These are phyloP conservation scores for Poeciliopsis turneri DNA, from an alignment of 2,797 vertebrate genomes.

Conservation along the genomic window DNA sequence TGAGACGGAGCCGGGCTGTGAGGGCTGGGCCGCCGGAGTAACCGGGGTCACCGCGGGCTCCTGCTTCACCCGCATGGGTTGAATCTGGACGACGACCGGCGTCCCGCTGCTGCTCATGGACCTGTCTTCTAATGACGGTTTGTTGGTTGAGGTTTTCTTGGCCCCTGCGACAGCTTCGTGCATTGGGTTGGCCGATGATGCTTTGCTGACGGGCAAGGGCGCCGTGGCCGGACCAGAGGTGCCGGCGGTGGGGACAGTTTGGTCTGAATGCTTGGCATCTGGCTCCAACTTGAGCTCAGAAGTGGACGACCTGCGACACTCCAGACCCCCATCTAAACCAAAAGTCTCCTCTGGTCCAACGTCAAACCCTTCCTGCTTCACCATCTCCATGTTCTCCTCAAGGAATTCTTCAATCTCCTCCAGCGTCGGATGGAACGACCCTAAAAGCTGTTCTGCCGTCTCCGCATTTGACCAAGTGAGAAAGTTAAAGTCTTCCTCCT, in stretches of 20 bases:
- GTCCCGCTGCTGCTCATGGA: slow-evolving; percentile 65
- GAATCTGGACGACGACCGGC: slow-evolving; percentile 90
- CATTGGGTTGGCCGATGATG: slow-evolving; percentile 43
- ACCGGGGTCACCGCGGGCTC: slow-evolving; percentile 66
- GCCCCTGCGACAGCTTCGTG: slow-evolving; percentile 42
- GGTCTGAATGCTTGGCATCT: slow-evolving; percentile 73
- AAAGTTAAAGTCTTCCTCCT: slow-evolving; percentile 88
- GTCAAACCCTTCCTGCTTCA: slow-evolving; percentile 79
- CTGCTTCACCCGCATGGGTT: slow-evolving; percentile 90
- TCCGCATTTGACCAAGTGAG: slow-evolving; percentile 83
- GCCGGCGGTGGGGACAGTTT: slow-evolving; percentile 72
- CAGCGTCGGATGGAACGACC: slow-evolving; percentile 92
- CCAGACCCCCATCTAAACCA: slow-evolving; percentile 69
- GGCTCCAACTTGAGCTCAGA: slow-evolving; percentile 44
- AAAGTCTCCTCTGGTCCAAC: slow-evolving; percentile 76
- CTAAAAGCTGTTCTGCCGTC: slow-evolving; percentile 79
- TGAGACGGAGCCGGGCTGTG: slow-evolving; percentile 71
- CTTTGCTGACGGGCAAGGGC: slow-evolving; percentile 73
- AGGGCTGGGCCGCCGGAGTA: slow-evolving; percentile 62
- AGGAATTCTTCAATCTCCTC: slow-evolving; percentile 98
- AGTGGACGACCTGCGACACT: slow-evolving; percentile 47
- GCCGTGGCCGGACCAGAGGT: slow-evolving; percentile 44
- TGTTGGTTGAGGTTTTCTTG: slow-evolving; percentile 64
- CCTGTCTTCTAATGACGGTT: slow-evolving; percentile 63
- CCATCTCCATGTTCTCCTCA: slow-evolving; percentile 93